phyloP scores from a whole-genome alignment of 2,888 invertebrate species.

The Bursaphelenchus okinawaensis region DNA sequence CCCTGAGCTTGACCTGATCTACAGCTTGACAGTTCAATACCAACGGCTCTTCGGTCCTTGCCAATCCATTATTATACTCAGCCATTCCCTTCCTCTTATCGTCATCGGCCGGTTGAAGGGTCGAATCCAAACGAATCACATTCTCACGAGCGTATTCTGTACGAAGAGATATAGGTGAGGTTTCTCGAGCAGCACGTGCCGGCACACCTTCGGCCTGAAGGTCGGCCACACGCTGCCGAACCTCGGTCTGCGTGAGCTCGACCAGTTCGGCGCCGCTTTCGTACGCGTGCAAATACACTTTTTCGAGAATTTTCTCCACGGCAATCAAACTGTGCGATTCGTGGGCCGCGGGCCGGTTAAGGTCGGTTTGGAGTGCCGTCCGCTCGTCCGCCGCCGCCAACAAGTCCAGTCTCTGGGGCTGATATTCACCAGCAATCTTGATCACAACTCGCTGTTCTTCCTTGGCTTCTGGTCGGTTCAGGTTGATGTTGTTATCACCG shows the following conservation, averaged over 20 bases:
- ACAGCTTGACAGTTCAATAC: slow-evolving; percentile 15
- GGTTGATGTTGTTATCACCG: slow-evolving; percentile 33
- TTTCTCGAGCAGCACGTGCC: slow-evolving; percentile 36
- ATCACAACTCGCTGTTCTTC: slow-evolving; percentile 10
- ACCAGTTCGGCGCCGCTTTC: slow-evolving; percentile 18
- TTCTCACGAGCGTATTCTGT: slow-evolving; percentile 39
- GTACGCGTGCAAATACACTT: slow-evolving; percentile 5
- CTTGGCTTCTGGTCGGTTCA: slow-evolving; percentile 14
- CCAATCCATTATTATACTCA: neutral
- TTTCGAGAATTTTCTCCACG: slow-evolving; percentile 6
- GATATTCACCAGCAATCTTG: slow-evolving; percentile 21
- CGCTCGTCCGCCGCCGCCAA: slow-evolving; percentile 37
- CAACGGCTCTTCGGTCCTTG: slow-evolving; percentile 3
- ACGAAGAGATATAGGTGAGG: slow-evolving; percentile 38
- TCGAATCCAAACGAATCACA: slow-evolving; percentile 29
- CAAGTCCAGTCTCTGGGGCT: slow-evolving; percentile 31
- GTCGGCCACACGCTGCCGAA: slow-evolving; percentile 32
- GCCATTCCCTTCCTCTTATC: neutral
- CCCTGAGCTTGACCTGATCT: slow-evolving; percentile 21
- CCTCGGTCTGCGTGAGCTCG: slow-evolving; percentile 23
- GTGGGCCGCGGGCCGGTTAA: slow-evolving; percentile 9
- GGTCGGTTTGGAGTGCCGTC: slow-evolving; percentile 9
- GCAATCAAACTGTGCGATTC: neutral
- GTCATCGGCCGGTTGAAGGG: slow-evolving; percentile 6
- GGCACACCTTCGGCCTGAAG: slow-evolving; percentile 42